Percentiles rank a stretch among this genome's conserved stretches.
Evolutionary conservation across 2,888 invertebrate genomes (phyloP).

Genomic region (Drosophila kambysellisi): DNA sequence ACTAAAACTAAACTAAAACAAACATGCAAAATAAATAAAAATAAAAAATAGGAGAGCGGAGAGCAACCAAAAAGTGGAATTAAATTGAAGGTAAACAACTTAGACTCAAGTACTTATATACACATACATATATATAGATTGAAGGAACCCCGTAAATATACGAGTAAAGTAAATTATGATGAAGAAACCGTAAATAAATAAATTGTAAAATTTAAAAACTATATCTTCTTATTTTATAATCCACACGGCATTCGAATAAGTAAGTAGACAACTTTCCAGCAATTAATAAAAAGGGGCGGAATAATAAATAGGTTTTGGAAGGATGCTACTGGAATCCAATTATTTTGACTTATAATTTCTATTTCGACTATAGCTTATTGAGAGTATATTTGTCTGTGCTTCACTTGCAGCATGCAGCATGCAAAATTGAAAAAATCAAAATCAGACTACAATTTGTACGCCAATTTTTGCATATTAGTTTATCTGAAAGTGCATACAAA

Average conservation of each 20-base stretch:
- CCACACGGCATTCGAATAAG: not conserved
- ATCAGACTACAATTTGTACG: constrained; percentile 24
- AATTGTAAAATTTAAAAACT: constrained; percentile 59
- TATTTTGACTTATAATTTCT: constrained; percentile 1
- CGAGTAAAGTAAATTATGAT: constrained; percentile 59
- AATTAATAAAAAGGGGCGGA: not conserved
- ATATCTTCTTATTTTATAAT: not conserved
- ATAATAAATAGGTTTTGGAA: not conserved
- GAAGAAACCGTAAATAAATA: constrained; percentile 66
- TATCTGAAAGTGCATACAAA: constrained; percentile 15
- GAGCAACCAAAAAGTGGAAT: constrained; percentile 63
- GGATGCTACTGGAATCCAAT: not conserved
- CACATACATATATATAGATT: constrained; percentile 39
- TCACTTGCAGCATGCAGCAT: constrained; percentile 12
- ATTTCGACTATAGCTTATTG: constrained; percentile 4
- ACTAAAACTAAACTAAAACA: constrained; percentile 30
- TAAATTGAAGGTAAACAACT: constrained; percentile 62
- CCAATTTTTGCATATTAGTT: constrained; percentile 55
- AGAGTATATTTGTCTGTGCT: constrained; percentile 10
- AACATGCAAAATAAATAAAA: constrained; percentile 24
- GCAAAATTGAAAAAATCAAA: constrained; percentile 34
- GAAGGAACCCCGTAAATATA: constrained; percentile 54
- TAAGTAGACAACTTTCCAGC: not conserved
- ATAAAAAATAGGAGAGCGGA: constrained; percentile 37
- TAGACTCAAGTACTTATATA: constrained; percentile 75